Evolutionary conservation across 2,888 invertebrate genomes (phyloP), one percentile per base, ranked within the genome.

Genomic region (Aleiodes leptofemur): DNA sequence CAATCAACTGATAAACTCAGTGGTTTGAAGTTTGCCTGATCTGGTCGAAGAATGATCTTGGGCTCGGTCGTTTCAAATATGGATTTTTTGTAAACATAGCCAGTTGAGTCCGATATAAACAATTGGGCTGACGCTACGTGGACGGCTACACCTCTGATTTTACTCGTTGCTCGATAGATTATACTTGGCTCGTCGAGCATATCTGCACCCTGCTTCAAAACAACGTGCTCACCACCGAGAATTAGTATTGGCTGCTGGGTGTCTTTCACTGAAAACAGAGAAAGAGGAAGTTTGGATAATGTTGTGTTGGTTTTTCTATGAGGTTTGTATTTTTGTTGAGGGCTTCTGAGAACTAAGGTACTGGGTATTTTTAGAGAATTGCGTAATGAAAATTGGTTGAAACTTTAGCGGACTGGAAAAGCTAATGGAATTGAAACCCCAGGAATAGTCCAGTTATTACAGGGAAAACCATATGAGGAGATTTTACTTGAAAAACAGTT

Each of bases 1-100:
- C 98, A 98, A 89, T 98, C 98, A 0, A 97, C 93, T 0, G 96
- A 94, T 8, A 96, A 86, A 79, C 94, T 94, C 68, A 94, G 87
- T 0, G 96, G 95, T 76, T 91, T 91, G 85, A 94, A 94, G 68
- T 92, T 91, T 11, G 92, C 91, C 68, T 91, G 91, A 59, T 91
- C 90, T 0, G 94, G 92, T 3, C 92, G 90, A 0, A 94, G 89
- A 53, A 95, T 92, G 5, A 91, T 82, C 90, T 72, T 84, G 78
- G 80, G 82, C 78, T 82, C 78, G 0, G 85, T 78, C 48, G 82
- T 80, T 69, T 86, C 84, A 50, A 84, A 78, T n/a, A 90, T 87
- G 2, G 90, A 88, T 0, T 91, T 88, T 51, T 90, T 91, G 78
- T 91, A 92, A 1, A 96, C 92, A 79, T 90, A 92, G 66, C 95